Evolutionary conservation across 2,113 vertebrate species (phyloP).

Genomic region (Nothobranchius kuhntae): DNA sequence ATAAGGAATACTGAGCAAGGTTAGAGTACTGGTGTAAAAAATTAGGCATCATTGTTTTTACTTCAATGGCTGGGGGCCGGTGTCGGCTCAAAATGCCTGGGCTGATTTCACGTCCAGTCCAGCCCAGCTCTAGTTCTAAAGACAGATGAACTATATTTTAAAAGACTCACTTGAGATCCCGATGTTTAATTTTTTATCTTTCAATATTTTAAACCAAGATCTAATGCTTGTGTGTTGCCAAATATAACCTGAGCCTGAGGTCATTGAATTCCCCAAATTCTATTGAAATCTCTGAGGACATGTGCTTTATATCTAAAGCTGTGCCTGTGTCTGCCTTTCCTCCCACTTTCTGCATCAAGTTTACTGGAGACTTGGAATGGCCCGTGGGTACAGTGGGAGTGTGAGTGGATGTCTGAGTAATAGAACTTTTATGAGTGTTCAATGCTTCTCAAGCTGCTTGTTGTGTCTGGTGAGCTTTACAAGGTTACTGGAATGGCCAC

Average conservation of each 20-base stretch:
- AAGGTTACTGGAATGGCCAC: background rate
- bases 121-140: background rate
- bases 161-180: background rate
- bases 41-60: too few relatives aligned
- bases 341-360: constrained; percentile 24
- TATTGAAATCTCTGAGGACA: background rate
- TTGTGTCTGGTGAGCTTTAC: constrained; percentile 8
- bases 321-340: constrained; percentile 5
- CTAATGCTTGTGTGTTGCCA: constrained; percentile 11
- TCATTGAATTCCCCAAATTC: constrained; percentile 6
- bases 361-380: constrained; percentile 30
- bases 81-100: too few relatives aligned
- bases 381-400: constrained; percentile 38
- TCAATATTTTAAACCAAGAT: background rate
- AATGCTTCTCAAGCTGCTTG: constrained; percentile 6
- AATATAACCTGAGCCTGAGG: constrained; percentile 8
- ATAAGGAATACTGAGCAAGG: too few relatives aligned
- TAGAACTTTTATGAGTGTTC: constrained; percentile 28
- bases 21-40: too few relatives aligned
- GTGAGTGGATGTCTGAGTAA: constrained; percentile 21
- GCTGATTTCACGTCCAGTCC: too few relatives aligned
- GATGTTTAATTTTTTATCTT: background rate
- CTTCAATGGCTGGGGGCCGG: too few relatives aligned
- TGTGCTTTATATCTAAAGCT: constrained; percentile 17
- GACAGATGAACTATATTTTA: background rate